Evolutionary conservation across 2,113 vertebrate species (phyloP).

Genomic region (Balaenoptera acutorostrata): DNA sequence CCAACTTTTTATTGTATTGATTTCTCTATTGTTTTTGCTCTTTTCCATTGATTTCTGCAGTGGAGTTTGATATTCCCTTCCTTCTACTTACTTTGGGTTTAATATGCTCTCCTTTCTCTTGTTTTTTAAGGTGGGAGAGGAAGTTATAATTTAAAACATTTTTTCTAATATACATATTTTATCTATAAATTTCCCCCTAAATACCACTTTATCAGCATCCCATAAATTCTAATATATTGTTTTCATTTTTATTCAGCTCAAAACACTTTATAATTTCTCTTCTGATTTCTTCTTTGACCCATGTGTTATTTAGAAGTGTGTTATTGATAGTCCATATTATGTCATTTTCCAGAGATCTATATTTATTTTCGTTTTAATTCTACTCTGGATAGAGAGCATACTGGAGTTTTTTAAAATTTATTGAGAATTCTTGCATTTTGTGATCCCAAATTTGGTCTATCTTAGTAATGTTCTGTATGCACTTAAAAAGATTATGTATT

Average conservation of each 20-base stretch:
- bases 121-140: not conserved
- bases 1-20: not conserved
- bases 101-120: not conserved
- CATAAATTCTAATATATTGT: not conserved
- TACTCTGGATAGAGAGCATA: not conserved
- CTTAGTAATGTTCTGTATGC: not conserved
- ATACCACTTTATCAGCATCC: not conserved
- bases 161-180: not conserved
- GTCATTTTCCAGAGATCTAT: not conserved
- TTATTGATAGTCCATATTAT: not conserved
- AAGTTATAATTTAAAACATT: not conserved
- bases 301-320: not conserved
- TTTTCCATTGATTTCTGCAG: not conserved
- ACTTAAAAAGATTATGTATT: not conserved
- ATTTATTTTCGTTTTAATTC: not conserved
- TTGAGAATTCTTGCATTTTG: not conserved
- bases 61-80: not conserved
- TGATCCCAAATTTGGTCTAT: not conserved
- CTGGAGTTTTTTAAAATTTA: not conserved
- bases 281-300: not conserved
- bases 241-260: not conserved
- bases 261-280: not conserved
- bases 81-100: not conserved
- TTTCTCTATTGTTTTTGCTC: not conserved
- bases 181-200: not conserved